Base-by-base conservation (phyloP, 1,140 invertebrate species). In the Caenorhabditis tropicalis region DNA sequence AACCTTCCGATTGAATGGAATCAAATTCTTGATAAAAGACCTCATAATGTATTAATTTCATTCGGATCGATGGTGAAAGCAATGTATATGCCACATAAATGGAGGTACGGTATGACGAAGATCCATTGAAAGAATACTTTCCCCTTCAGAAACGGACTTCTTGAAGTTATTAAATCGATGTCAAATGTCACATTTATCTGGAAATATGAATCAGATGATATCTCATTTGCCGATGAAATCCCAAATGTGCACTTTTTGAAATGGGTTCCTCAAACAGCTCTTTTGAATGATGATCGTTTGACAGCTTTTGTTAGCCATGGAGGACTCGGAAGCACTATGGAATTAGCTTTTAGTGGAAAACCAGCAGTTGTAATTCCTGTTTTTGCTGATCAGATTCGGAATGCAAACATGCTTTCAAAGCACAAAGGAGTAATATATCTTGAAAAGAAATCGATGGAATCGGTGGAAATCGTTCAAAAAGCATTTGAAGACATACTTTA, bases 341-440 rank as follows among this genome's bases (percentile, higher is more conserved):
- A 74, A 43, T 74, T 74, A 36, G 65, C 65, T n/a, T 74, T 43
- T 36, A 74, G 65, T 43, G 65, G 36, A 74, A 74, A 74, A 74
- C 65, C 65, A 24, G 65, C 36, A 12, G 65, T 74, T 24, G n/a
- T 74, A 9, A 87, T 89, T 79, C 88, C 88, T 19, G 81, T 89
- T 0, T 89, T 87, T 58, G 87, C 74, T 27, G 88, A 89, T 29
- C 88, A 89, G 53, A 79, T 65, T 2, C 36, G 83, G 24, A 89
- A 89, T 80, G 65, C 84, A 15, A 31, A 84, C 15, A 86, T 85
- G 51, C 33, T 85, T 33, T 81, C 48, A 60, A 51, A 70, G 24
- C 83, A 87, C 53, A 82, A 87, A 36, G 70, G 27, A 16, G 70
- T 82, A 9, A 49, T 87, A 33, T 46, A 33, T 29, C n/a, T 87